Evolutionary conservation across 2,113 vertebrate species (phyloP).

Genomic region (Sterna hirundo): DNA sequence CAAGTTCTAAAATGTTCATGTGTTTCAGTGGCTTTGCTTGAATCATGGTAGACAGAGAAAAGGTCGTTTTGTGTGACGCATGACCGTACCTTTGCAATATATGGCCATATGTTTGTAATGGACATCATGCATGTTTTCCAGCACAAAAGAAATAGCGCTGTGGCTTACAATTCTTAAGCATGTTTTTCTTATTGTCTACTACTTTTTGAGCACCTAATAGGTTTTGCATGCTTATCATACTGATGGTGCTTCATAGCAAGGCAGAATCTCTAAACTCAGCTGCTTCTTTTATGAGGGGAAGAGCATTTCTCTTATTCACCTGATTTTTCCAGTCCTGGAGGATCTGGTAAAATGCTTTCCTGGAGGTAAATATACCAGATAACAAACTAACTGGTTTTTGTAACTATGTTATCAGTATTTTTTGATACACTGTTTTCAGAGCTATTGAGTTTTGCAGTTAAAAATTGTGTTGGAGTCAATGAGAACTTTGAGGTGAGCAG

Average conservation of each 20-base stretch:
- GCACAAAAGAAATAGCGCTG: neutral
- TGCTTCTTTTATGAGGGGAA: neutral
- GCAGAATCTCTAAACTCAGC: neutral
- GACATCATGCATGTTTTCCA: neutral
- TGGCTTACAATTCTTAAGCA: neutral
- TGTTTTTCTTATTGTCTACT: neutral
- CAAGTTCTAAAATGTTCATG: fast-evolving
- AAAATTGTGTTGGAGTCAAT: neutral
- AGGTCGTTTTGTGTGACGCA: neutral
- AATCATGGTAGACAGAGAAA: neutral
- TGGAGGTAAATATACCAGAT: neutral
- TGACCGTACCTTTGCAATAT: neutral
- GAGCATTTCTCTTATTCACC: neutral
- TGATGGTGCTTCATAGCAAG: neutral
- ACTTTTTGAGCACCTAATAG: neutral
- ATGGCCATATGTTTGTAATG: neutral
- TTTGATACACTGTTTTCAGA: neutral
- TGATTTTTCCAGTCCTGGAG: neutral
- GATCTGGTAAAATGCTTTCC: neutral
- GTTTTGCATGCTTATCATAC: neutral
- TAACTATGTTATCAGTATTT: neutral
- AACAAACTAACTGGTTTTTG: neutral
- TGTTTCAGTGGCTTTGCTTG: neutral
- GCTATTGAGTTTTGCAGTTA: neutral
- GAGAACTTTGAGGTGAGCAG: neutral